These are phyloP conservation scores for Schmidtea mediterranea DNA, from an alignment of 1,140 invertebrate species.

Conservation along the genomic window DNA sequence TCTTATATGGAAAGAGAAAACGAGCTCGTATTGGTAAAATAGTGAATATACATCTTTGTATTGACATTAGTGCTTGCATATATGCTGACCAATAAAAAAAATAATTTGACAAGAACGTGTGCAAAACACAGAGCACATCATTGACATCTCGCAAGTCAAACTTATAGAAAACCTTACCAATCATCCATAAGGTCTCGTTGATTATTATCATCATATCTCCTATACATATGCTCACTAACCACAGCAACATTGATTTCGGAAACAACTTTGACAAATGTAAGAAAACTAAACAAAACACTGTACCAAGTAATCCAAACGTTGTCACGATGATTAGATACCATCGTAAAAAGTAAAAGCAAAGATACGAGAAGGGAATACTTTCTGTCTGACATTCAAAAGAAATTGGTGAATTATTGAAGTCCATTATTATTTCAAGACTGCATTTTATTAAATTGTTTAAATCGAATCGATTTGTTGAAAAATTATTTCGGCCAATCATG, in stretches of 20 bases:
- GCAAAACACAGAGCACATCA: neutral
- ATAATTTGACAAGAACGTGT: neutral
- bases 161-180: neutral
- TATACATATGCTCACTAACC: conserved; percentile 1
- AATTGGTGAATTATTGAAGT: too few relatives aligned
- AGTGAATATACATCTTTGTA: neutral
- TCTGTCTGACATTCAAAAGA: too few relatives aligned
- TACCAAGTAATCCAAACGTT: neutral
- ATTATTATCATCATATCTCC: neutral
- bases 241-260: neutral
- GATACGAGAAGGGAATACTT: too few relatives aligned
- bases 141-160: neutral
- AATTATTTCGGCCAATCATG: too few relatives aligned
- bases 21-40: neutral
- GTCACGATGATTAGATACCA: neutral
- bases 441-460: too few relatives aligned
- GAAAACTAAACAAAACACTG: neutral
- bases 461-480: too few relatives aligned
- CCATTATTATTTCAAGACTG: too few relatives aligned
- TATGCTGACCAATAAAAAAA: conserved; percentile 1
- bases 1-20: neutral
- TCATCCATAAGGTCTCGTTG: neutral
- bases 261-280: neutral
- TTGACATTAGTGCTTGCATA: neutral
- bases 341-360: neutral